These are phyloP conservation scores for Drosophila hydei DNA, from an alignment of 1,140 invertebrate genomes.

Conservation along the genomic window DNA sequence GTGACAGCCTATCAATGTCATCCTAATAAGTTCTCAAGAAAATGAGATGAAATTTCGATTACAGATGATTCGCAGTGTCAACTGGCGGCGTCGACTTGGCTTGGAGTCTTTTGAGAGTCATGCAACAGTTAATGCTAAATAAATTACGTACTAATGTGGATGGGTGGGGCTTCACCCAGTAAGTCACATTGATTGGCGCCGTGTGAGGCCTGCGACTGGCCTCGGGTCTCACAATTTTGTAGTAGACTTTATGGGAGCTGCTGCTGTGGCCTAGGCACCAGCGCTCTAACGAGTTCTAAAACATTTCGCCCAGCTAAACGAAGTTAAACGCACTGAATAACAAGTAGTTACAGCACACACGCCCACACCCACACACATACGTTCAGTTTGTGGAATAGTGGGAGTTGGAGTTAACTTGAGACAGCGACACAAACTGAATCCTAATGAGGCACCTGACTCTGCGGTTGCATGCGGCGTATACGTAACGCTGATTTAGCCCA, in stretches of 20 bases:
- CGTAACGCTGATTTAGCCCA: constrained; percentile 52
- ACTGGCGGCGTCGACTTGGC: not conserved
- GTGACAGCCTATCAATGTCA: constrained; percentile 3
- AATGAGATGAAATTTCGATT: constrained; percentile 1
- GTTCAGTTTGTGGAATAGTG: constrained; percentile 34
- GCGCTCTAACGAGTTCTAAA: constrained; percentile 75
- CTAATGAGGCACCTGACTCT: constrained; percentile 62
- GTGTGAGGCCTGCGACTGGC: constrained; percentile 16
- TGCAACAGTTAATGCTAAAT: constrained; percentile 70
- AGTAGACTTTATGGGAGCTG: constrained; percentile 22
- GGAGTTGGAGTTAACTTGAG: constrained; percentile 61
- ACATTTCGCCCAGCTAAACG: constrained; percentile 79
- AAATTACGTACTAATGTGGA: constrained; percentile 61
- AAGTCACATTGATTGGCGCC: constrained; percentile 56
- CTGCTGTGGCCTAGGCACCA: constrained; percentile 30
- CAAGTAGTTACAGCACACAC: constrained; percentile 67
- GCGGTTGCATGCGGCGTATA: constrained; percentile 61
- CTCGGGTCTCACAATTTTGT: constrained; percentile 51
- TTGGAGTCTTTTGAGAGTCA: constrained; percentile 8
- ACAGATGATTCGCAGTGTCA: not conserved
- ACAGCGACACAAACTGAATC: constrained; percentile 62
- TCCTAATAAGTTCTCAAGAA: not conserved
- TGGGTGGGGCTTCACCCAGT: constrained; percentile 32
- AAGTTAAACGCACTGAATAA: constrained; percentile 79
- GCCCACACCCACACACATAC: constrained; percentile 22